Percentiles rank a stretch among this genome's conserved stretches.
Evolutionary conservation across 2,797 vertebrate species (phyloP).

Genomic region (Falco rusticolus): DNA sequence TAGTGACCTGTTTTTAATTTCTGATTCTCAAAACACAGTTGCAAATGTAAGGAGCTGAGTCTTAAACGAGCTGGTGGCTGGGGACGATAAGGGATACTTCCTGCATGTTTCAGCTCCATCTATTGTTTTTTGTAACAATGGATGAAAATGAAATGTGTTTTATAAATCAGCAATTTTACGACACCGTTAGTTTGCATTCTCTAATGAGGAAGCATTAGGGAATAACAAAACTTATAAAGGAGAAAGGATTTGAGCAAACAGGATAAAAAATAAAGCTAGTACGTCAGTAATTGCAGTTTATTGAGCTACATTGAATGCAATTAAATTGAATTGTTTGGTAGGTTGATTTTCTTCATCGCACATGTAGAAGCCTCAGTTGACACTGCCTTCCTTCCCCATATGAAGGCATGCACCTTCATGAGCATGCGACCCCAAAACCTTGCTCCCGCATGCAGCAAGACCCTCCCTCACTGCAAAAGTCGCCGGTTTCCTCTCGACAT

Average conservation of each 20-base stretch:
- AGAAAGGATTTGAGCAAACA: background rate
- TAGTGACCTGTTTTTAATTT: background rate
- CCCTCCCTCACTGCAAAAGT: background rate
- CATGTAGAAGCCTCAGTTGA: rapidly evolving
- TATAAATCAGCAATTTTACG: constrained; percentile 17
- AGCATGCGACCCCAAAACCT: background rate
- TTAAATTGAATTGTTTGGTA: background rate
- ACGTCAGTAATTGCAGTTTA: background rate
- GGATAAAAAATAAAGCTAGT: background rate
- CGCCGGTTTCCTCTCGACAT: rapidly evolving
- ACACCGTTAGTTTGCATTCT: background rate
- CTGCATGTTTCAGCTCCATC: background rate
- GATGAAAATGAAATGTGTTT: constrained; percentile 18
- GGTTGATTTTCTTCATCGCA: background rate
- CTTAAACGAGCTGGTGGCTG: background rate
- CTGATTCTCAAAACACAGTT: background rate
- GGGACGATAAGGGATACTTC: constrained; percentile 34
- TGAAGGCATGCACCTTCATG: background rate
- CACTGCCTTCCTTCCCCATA: background rate
- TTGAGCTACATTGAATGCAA: background rate
- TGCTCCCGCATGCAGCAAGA: background rate
- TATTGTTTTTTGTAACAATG: constrained; percentile 41
- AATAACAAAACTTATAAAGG: background rate
- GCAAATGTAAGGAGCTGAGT: background rate
- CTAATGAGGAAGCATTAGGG: background rate